A percentile compares a stretch with the other conserved stretches of the same genome.
phyloP scores from a whole-genome alignment of 2,888 invertebrate species.

The Pyralis farinalis region DNA sequence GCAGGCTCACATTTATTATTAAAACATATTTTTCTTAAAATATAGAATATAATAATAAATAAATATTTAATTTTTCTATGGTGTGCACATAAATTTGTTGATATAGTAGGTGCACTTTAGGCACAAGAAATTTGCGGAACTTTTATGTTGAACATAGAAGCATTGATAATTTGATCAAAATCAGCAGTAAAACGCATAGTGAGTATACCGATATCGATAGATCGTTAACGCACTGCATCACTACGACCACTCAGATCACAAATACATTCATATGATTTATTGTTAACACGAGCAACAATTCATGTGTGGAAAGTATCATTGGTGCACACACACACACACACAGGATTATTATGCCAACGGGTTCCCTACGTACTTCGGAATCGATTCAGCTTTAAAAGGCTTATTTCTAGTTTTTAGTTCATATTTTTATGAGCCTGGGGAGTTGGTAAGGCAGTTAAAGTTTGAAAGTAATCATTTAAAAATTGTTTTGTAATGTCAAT shows the following conservation, averaged over 20 bases:
- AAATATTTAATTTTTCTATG: no score
- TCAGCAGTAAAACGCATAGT: no score
- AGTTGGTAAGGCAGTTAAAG: neutral
- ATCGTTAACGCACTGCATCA: slow-evolving; percentile 23
- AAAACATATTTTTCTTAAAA: no score
- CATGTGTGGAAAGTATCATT: slow-evolving; percentile 67
- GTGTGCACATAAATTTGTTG: no score
- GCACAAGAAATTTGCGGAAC: no score
- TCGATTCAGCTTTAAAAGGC: slow-evolving; percentile 4
- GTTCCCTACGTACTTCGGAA: slow-evolving; percentile 11
- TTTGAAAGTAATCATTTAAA: no score
- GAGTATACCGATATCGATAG: slow-evolving; percentile 23
- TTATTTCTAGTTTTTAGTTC: slow-evolving; percentile 10
- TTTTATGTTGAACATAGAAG: no score
- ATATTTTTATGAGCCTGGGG: slow-evolving; percentile 8
- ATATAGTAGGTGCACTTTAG: no score
- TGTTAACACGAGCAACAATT: slow-evolving; percentile 67
- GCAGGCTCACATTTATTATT: no score
- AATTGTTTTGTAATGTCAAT: no score
- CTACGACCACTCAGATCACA: slow-evolving; percentile 55
- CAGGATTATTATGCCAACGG: slow-evolving; percentile 12
- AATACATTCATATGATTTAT: slow-evolving; percentile 80
- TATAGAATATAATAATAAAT: no score
- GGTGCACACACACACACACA: slow-evolving; percentile 42
- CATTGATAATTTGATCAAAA: no score